Base-by-base conservation (phyloP, 2,888 invertebrate species). In the Chelonus formosanus region DNA sequence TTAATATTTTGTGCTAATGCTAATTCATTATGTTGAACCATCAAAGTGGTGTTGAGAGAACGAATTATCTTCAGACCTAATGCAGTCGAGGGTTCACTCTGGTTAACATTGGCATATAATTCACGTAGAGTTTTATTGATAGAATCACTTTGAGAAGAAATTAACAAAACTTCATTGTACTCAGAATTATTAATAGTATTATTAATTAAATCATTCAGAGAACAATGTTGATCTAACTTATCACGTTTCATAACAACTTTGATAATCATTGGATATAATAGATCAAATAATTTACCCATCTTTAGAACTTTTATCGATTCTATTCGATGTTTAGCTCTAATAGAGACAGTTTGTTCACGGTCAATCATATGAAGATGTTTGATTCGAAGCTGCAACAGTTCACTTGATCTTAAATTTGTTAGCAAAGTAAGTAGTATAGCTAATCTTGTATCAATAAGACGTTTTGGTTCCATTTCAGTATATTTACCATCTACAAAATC, bases 231-330 rank as follows among this genome's bases (percentile, higher is more conserved):
- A 10, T 48, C 10, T 31, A 48, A 48, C 4, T n/a, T n/a, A 48
- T 48, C 20, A 4, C 52, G 52, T 32, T 31, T 31, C 34, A 32
- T 8, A 7, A 34, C 52, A 8, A 52, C 6, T 32, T 52, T 52
- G 32, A 52, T 32, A 4, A 52, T 31, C 8, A 32, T 31, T 4
- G 52, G 52, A 4, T 52, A 52, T 8, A 52, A 8, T 5, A 31
- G 32, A 32, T 52, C 52, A 32, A 32, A 52, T 52, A 52, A 32
- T 34, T 52, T 52, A 31, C 31, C 52, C 52, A 52, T 52, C 8
- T 32, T 52, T 4, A 52, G 7, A 3, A 52, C 32, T 32, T 52
- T 52, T 8, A 52, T 52, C 6, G 52, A 52, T 2, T 20, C 8
- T 4, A 32, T 52, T 3, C 52, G 31, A 4, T 52, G 52, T 32